Percentiles rank a stretch among this genome's conserved stretches.
phyloP scores from a whole-genome alignment of 2,113 vertebrate species.

The Nothoprocta pentlandii region DNA sequence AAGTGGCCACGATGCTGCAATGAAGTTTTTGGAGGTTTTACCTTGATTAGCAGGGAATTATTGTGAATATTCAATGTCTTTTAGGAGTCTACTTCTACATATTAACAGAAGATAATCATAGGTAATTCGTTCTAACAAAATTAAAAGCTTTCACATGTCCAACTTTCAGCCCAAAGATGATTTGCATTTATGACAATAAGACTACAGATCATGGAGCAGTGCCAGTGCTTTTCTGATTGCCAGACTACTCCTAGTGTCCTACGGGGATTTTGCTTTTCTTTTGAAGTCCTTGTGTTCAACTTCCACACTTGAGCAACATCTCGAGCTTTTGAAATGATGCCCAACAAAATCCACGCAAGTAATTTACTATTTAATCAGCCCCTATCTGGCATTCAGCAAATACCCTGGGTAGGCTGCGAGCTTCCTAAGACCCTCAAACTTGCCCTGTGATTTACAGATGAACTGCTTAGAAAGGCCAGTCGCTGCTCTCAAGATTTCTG shows the following conservation, averaged over 20 bases:
- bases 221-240: conserved; percentile 51
- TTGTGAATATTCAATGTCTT: conserved; percentile 60
- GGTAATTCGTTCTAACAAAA: conserved; percentile 71
- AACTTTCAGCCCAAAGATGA: conserved; percentile 45
- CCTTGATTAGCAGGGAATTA: conserved; percentile 37
- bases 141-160: conserved; percentile 67
- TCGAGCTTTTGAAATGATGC: conserved; percentile 60
- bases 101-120: conserved; percentile 72
- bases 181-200: conserved; percentile 58
- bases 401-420: neutral
- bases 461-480: neutral
- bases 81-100: conserved; percentile 52
- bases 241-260: conserved; percentile 47
- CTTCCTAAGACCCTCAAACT: neutral
- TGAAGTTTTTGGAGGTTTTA: neutral
- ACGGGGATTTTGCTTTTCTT: conserved; percentile 43
- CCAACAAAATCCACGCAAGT: neutral
- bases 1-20: rapidly evolving
- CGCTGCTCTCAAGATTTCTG: neutral
- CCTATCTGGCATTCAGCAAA: neutral
- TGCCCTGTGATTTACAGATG: neutral
- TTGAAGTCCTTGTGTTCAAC: conserved; percentile 55
- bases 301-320: neutral
- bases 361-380: conserved; percentile 36
- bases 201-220: conserved; percentile 27